Base-by-base conservation (phyloP, 2,888 invertebrate genomes). In the Cephus sareptanus region DNA sequence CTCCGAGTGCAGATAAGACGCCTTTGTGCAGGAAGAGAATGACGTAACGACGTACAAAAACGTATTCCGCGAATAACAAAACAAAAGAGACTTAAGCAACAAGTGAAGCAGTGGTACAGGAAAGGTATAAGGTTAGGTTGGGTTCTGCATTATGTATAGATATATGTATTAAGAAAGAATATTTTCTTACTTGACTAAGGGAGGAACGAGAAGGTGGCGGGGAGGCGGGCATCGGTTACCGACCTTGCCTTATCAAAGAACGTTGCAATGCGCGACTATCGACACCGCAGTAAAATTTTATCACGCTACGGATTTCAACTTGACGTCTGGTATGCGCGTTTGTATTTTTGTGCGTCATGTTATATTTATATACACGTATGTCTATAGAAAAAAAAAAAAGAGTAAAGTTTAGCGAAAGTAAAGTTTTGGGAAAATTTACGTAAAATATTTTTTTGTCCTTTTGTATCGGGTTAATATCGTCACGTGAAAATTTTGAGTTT, bases 171-270 rank as follows among this genome's bases (percentile, higher is more conserved):
- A 9, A 15, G 56, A 23, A 23, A 56, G 9, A 56, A 56, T 56
- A 23, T 56, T 56, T 56, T 23, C 23, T 56, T 56, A 23, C 23
- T 56, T 56, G 56, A 56, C 56, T 56, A 56, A 56, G 23, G 56
- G 56, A 56, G n/a, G 69, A 56, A 12, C 73, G 75, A 75, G 37
- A 56, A 75, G 76, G 34, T 40, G 77, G 80, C 74, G 78, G 77
- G 78, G 74, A 76, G 75, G 83, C 80, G 80, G 84, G 82, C 31
- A 23, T 84, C 86, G 86, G 86, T 85, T 85, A 85, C 82, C 83
- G 83, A 86, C 85, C 85, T 87, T 87, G 85, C 82, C 82, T 81
- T 86, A 86, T 86, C 85, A 81, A 78, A 80, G 81, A 80, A 79
- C 81, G 79, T 77, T 85, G 83, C 82, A 84, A 85, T 80, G 84